Base-by-base conservation (phyloP, 1,140 invertebrate species). In the Grapholita molesta region DNA sequence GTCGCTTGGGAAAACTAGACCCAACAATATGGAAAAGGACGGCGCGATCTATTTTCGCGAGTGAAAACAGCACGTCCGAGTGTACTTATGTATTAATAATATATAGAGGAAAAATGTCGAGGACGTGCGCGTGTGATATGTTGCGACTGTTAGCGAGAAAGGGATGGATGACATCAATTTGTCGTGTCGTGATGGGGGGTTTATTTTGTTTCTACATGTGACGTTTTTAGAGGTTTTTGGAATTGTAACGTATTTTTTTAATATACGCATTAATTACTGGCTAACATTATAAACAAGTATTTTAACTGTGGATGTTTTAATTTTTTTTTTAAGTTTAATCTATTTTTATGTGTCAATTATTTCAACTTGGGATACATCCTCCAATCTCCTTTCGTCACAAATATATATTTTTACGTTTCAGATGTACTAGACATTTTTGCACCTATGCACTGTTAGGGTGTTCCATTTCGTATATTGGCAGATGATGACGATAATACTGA, bases 161-260 rank as follows among this genome's bases (percentile, higher is more conserved):
- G 88, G 84, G 89, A 91, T 89, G 82, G 86, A 91, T 90, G 89
- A 88, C 89, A 82, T 87, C 89, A 86, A 91, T 91, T 91, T 91
- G 88, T 90, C 85, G 86, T 88, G 78, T 90, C 89, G 86, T 91
- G 89, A 91, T 91, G 86, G 88, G 88, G n/a, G 86, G 88, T 91
- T 91, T 90, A 91, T 91, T 91, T 88, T 90, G 86, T 91, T 88
- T 85, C 73, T 78, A 67, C 80, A 77, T 84, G 85, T 82, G 81
- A 79, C 73, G 84, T 84, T 82, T 88, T 85, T 88, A 38, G 64
- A 64, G 69, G 64, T 68, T 70, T 69, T 48, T 48, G 18, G 9
- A 18, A 21, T 48, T 48, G 42, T n/a, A 48, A 48, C 18, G 42
- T 18, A 21, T 38, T 38, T 38, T 38, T 38, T 38, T n/a, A n/a